Evolutionary conservation across 2,797 vertebrate species (phyloP).

Genomic region (Crocidura indochinensis): DNA sequence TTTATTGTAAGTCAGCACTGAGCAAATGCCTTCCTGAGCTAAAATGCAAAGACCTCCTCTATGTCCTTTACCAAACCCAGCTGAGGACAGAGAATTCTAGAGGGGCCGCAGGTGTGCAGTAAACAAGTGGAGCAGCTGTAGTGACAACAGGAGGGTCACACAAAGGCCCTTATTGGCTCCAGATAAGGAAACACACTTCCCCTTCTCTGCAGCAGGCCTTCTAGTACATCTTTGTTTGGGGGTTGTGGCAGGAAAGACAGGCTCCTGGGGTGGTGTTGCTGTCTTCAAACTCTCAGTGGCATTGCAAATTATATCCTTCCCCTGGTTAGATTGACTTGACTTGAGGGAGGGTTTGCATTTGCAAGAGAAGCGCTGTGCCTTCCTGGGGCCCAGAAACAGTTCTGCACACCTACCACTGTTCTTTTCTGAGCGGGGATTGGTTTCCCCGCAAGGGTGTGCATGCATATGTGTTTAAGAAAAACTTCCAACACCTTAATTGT

Average conservation of each 20-base stretch:
- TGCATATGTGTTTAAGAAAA: slow-evolving; percentile 58
- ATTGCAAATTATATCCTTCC: slow-evolving; percentile 75
- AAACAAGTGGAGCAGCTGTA: neutral
- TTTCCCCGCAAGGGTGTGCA: slow-evolving; percentile 21
- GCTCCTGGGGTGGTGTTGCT: slow-evolving; percentile 53
- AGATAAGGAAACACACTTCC: slow-evolving; percentile 45
- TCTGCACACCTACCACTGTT: slow-evolving; percentile 32
- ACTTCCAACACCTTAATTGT: slow-evolving; percentile 81
- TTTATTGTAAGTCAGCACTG: neutral
- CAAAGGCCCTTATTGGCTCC: neutral
- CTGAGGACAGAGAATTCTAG: neutral
- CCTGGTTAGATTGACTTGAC: slow-evolving; percentile 63
- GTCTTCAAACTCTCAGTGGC: slow-evolving; percentile 35
- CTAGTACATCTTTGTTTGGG: slow-evolving; percentile 43
- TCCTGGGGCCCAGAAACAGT: neutral
- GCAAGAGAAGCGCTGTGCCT: neutral
- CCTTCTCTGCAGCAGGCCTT: neutral
- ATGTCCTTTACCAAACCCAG: too few relatives aligned
- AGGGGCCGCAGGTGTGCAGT: neutral
- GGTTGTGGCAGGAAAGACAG: slow-evolving; percentile 50
- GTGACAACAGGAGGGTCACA: neutral
- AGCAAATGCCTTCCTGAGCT: neutral
- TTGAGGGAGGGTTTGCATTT: neutral
- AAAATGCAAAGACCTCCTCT: neutral
- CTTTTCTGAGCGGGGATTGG: slow-evolving; percentile 63